Evolutionary conservation across 2,797 vertebrate genomes (phyloP), one percentile per base, ranked within the genome.

Genomic region (Clarias laeviceps): DNA sequence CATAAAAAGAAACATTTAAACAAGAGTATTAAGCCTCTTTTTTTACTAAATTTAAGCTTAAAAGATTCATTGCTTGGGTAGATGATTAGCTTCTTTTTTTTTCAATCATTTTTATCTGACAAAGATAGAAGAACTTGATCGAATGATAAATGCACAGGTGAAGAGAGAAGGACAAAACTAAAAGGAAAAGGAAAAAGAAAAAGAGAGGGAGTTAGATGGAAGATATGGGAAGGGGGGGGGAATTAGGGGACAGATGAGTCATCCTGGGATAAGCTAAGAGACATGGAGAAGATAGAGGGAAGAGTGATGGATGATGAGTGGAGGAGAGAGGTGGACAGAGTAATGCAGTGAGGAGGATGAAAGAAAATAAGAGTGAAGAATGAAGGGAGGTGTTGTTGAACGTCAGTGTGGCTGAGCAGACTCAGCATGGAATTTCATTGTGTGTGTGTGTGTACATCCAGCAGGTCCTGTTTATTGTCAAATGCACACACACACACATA

Each of bases 371-470:
- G 32, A 27, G 20, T 59, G 76, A 37, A 37, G 56, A 37, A 61
- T 61, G 20, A 12, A 78, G 20, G 76, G 56, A 78, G 54, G 76
- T 37, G 29, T 37, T 78, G 56, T 24, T 78, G 56, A 40, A 79
- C 61, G 54, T 22, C 74, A 59, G 27, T 77, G 22, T 40, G 74
- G 20, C 34, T 45, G 59, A 79, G 77, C 77, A 79, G 77, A 79
- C 34, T 79, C 77, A 64, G 77, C 76, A 73, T 86, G 79, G 57
- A 50, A 68, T 72, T 12, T 29, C 4, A 32, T 34, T 61, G 29
- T 78, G 29, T 77, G 56, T 59, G 54, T 66, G 64, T 66, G 64
- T 66, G 27, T 34, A 32, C 54, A 56, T 76, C 18, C 73, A 56
- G 73, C n/a, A 56, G 18, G 45, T 56, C 7, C 40, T 73, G 37